Percentiles rank a stretch among this genome's conserved stretches.
phyloP scores from a whole-genome alignment of 2,888 invertebrate genomes.

The Rhodophaea formosa region DNA sequence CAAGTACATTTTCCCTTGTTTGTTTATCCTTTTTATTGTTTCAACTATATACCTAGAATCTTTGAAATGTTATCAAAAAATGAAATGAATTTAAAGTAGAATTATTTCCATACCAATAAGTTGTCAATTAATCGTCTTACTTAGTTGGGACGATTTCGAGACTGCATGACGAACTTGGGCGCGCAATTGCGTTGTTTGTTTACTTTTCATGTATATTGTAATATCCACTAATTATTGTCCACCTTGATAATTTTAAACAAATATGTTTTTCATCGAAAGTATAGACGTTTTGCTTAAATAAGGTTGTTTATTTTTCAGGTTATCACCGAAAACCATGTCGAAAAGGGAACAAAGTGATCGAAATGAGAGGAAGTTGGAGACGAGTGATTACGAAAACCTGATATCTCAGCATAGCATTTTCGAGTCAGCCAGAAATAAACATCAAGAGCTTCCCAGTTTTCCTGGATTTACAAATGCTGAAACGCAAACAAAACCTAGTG shows the following conservation, averaged over 20 bases:
- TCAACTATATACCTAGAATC: neutral
- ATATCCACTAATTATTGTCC: neutral
- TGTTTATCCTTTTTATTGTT: constrained; percentile 28
- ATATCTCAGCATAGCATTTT: constrained; percentile 77
- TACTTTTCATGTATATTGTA: constrained; percentile 40
- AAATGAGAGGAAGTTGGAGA: constrained; percentile 72
- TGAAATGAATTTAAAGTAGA: too few relatives aligned
- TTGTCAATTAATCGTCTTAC: neutral
- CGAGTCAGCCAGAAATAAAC: constrained; percentile 67
- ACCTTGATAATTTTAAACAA: neutral
- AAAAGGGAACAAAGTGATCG: constrained; percentile 74
- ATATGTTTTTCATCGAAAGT: neutral
- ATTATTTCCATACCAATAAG: too few relatives aligned
- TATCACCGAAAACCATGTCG: constrained; percentile 53
- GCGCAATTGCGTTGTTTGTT: constrained; percentile 76
- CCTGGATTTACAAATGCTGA: constrained; percentile 77
- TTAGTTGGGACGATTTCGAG: neutral
- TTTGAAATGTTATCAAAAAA: neutral
- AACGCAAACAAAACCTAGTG: constrained; percentile 76
- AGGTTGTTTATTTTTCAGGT: constrained; percentile 35
- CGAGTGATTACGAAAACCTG: constrained; percentile 74
- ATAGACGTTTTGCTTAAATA: constrained; percentile 30
- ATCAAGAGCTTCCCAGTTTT: constrained; percentile 74
- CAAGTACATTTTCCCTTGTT: constrained; percentile 12
- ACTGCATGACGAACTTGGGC: constrained; percentile 36